Conservation (phyloP, 2,113 vertebrate species). For the Mugil cephalus region DNA sequence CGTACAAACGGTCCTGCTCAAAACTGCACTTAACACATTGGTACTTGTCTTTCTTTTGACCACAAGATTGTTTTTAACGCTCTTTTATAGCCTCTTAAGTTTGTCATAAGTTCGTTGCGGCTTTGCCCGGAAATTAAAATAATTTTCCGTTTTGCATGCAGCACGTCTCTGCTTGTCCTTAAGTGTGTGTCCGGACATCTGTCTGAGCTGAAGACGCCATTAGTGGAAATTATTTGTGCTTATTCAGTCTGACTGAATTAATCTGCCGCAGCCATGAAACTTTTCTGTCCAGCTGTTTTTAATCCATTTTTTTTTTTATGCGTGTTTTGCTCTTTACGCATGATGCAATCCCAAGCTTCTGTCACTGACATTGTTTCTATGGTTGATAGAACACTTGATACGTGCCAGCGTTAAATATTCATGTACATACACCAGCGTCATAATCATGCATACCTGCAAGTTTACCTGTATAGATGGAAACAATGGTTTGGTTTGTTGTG, state of each 20-base stretch:
- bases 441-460: too few species aligned
- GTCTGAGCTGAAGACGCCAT: conserved; percentile 5
- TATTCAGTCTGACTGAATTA: conserved; percentile 8
- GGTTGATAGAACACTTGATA: neutral
- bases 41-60: too few species aligned
- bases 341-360: neutral
- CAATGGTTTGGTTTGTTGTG: too few species aligned
- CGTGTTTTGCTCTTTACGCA: neutral
- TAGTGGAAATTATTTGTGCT: conserved; percentile 18
- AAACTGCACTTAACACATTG: too few species aligned
- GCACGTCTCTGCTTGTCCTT: conserved; percentile 30
- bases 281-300: neutral
- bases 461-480: neutral
- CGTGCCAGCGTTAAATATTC: too few species aligned
- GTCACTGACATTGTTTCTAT: neutral
- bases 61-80: too few species aligned
- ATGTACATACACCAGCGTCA: too few species aligned
- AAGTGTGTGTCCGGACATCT: neutral
- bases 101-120: neutral
- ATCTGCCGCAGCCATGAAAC: neutral
- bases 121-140: neutral
- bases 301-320: neutral
- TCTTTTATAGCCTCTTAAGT: too few species aligned
- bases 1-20: too few species aligned
- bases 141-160: neutral